Conservation (phyloP, 2,797 vertebrate genomes). For the Coregonus sp. region DNA sequence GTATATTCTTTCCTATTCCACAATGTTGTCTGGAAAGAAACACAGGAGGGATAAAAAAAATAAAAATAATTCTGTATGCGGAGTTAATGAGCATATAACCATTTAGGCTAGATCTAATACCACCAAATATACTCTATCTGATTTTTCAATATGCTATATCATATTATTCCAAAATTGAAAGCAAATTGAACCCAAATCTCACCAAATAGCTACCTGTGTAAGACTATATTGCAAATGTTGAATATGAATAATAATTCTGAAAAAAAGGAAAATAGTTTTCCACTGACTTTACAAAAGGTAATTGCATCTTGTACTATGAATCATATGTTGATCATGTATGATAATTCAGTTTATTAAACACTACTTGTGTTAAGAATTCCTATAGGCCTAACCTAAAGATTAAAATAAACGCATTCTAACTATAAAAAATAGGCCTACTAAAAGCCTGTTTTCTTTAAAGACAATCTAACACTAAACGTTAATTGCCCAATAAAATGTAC, state of each 20-base stretch:
- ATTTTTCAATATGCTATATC: not conserved
- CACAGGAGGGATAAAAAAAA: not conserved
- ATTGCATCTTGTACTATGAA: not conserved
- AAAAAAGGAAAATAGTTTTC: not conserved
- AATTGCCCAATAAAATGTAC: not conserved
- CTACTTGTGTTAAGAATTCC: not conserved
- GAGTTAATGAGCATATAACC: not conserved
- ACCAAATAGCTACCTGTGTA: not conserved
- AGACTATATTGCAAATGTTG: not conserved
- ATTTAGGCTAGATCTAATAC: not conserved
- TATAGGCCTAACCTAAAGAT: not conserved
- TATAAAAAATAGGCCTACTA: not conserved
- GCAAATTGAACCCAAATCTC: not conserved
- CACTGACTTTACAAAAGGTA: not conserved
- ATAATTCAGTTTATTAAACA: not conserved
- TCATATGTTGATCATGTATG: not conserved
- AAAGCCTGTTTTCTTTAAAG: not conserved
- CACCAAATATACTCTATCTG: not conserved
- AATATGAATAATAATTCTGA: not conserved
- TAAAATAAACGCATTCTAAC: not conserved
- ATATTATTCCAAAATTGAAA: not conserved
- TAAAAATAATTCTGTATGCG: not conserved
- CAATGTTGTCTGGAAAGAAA: not conserved
- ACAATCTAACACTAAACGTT: not conserved
- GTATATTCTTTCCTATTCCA: not conserved